phyloP scores from a whole-genome alignment of 92 coral and sea anemone species.

The Phymanthus crucifer region DNA sequence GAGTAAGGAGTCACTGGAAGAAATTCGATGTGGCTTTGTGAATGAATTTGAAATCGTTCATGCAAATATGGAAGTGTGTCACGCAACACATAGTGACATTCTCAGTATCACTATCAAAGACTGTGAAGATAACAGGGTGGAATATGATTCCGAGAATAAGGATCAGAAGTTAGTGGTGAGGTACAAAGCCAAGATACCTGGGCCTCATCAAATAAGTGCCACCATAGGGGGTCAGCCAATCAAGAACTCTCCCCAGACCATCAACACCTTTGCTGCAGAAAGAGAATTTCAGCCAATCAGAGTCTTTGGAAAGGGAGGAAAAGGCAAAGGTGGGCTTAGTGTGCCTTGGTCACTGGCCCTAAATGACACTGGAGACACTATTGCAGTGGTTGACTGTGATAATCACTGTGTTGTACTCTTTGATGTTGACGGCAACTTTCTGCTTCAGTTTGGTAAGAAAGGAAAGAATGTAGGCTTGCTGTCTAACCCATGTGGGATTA shows the following conservation, averaged over 20 bases:
- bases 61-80: neutral
- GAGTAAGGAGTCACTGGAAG: too few species aligned
- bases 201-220: neutral
- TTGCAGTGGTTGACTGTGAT: neutral
- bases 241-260: neutral
- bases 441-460: constrained; percentile 18
- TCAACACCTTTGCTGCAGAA: neutral
- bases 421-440: constrained; percentile 10
- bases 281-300: neutral
- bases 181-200: neutral
- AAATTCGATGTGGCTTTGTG: too few species aligned
- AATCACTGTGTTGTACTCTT: constrained; percentile 10
- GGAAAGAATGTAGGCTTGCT: constrained; percentile 13
- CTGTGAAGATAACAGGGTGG: neutral
- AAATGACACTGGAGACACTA: neutral
- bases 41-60: too few species aligned
- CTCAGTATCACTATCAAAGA: neutral
- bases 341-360: neutral
- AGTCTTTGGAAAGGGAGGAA: neutral
- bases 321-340: neutral
- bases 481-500: constrained; percentile 16
- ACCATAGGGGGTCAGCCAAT: constrained; percentile 7
- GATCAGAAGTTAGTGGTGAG: neutral
- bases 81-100: neutral
- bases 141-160: neutral